phyloP scores from a whole-genome alignment of 2,113 vertebrate species.

The Trochalopteron elliotii region DNA sequence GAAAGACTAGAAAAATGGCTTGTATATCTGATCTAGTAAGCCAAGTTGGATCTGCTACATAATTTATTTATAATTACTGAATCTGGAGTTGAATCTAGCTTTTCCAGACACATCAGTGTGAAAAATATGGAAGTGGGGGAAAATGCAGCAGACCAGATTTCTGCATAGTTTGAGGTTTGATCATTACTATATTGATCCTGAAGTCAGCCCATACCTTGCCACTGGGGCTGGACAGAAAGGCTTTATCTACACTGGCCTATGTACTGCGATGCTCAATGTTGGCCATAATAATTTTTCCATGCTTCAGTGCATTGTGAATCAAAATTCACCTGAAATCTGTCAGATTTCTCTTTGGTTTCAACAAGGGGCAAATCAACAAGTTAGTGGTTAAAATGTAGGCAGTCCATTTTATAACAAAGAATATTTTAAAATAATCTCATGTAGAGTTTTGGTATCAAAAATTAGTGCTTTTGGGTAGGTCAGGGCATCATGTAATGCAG shows the following conservation, averaged over 20 bases:
- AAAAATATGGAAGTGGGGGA: not conserved
- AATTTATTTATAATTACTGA: not conserved
- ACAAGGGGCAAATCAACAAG: not conserved
- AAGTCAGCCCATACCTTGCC: not conserved
- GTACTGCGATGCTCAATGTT: not conserved
- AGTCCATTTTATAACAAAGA: not conserved
- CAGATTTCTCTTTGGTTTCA: not conserved
- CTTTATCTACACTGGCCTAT: fast-evolving
- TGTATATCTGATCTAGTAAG: not conserved
- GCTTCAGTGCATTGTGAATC: not conserved
- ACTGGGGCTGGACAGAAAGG: not conserved
- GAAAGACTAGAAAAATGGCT: not conserved
- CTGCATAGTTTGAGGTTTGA: not conserved
- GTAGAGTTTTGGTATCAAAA: not conserved
- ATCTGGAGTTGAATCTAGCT: not conserved
- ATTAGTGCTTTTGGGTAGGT: not conserved
- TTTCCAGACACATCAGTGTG: not conserved
- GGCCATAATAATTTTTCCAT: not conserved
- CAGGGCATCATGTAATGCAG: not conserved
- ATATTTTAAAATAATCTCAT: not conserved
- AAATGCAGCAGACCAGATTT: not conserved
- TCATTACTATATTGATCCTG: not conserved
- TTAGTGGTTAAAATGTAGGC: not conserved
- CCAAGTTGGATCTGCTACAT: not conserved
- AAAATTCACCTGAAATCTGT: not conserved